A percentile compares a stretch with the other conserved stretches of the same genome.
Conservation (phyloP, 2,797 vertebrate species). For the Centropyge bicolor region DNA sequence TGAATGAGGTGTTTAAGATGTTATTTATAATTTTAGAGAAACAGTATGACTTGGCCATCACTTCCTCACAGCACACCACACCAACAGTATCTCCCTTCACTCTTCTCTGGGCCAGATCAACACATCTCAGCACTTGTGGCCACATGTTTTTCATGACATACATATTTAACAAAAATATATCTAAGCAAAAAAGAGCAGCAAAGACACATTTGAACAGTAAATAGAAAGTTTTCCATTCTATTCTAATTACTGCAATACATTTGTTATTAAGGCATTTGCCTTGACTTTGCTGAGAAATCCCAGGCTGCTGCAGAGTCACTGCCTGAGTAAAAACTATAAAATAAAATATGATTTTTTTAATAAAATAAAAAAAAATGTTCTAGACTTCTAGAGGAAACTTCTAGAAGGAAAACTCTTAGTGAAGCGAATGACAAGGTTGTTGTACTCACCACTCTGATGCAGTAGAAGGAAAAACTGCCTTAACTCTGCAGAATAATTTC, state of each 20-base stretch:
- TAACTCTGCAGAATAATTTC: not conserved
- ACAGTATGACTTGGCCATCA: not conserved
- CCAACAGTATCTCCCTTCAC: not conserved
- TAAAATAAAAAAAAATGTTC: too few species aligned
- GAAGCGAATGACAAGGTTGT: not conserved
- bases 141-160: not conserved
- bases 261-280: not conserved
- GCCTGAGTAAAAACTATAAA: not conserved
- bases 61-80: conserved; percentile 3
- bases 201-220: not conserved
- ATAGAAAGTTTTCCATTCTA: not conserved
- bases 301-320: not conserved
- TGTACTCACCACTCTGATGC: conserved; percentile 43
- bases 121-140: not conserved
- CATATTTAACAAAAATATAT: too few species aligned
- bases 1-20: not conserved
- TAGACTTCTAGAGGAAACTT: not conserved
- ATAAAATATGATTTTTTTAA: too few species aligned
- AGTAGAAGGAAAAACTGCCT: not conserved
- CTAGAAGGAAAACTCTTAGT: not conserved
- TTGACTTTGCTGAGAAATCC: not conserved
- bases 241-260: not conserved
- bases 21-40: not conserved
- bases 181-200: not conserved
- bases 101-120: not conserved